Conservation (phyloP, 1,140 invertebrate genomes). For the Hyposmocoma kahamanoa region DNA sequence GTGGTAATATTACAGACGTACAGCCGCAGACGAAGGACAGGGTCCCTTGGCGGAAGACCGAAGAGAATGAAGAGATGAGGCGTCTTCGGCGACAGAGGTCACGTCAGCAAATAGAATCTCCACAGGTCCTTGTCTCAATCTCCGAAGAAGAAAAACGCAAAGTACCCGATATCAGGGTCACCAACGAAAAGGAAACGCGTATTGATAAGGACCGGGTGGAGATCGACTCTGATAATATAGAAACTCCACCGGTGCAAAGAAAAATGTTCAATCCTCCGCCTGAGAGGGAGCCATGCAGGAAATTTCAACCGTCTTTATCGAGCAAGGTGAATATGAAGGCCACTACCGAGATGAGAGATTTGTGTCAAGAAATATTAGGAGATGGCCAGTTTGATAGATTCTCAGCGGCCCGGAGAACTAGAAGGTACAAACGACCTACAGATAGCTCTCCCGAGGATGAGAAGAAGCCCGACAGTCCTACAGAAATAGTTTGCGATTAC, state of each 20-base stretch:
- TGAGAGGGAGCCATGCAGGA: slow-evolving; percentile 76
- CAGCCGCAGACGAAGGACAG: slow-evolving; percentile 84
- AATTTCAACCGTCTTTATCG: slow-evolving; percentile 54
- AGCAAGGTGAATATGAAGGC: slow-evolving; percentile 52
- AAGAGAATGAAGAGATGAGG: slow-evolving; percentile 70
- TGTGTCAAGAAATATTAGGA: slow-evolving; percentile 74
- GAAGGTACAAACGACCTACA: slow-evolving; percentile 84
- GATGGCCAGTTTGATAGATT: slow-evolving; percentile 89
- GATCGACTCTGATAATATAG: slow-evolving; percentile 92
- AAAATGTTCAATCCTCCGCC: slow-evolving; percentile 79
- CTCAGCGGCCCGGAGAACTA: slow-evolving; percentile 85
- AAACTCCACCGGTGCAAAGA: slow-evolving; percentile 88
- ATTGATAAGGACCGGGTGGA: slow-evolving; percentile 81
- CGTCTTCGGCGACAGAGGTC: slow-evolving; percentile 68
- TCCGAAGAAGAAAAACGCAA: slow-evolving; percentile 74
- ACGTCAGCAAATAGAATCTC: slow-evolving; percentile 50
- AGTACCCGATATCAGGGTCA: slow-evolving; percentile 55
- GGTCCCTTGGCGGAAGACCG: slow-evolving; percentile 81
- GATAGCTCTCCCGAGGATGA: slow-evolving; percentile 78
- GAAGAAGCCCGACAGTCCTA: slow-evolving; percentile 55
- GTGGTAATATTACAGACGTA: slow-evolving; percentile 82
- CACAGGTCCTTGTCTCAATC: slow-evolving; percentile 69
- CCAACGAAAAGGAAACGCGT: slow-evolving; percentile 46
- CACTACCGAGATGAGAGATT: slow-evolving; percentile 54
- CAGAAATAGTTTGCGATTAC: slow-evolving; percentile 73